Evolutionary conservation across 2,113 vertebrate species (phyloP).

Genomic region (Hippopotamus amphibius): DNA sequence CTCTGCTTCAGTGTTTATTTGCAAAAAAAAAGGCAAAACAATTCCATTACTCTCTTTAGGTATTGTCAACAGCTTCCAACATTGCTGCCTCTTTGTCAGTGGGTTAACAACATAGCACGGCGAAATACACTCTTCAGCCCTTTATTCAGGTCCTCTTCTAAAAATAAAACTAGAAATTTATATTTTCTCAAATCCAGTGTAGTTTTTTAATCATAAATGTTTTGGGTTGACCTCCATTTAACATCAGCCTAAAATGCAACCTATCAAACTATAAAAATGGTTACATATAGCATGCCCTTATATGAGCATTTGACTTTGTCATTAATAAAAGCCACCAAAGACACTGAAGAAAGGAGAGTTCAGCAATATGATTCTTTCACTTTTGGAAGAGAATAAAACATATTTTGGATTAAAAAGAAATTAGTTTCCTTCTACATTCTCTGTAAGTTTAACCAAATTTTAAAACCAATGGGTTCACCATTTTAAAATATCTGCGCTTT

Average conservation of each 20-base stretch:
- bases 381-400: neutral
- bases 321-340: neutral
- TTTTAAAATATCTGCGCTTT: neutral
- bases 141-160: neutral
- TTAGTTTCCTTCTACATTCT: neutral
- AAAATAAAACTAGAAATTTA: neutral
- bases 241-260: neutral
- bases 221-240: neutral
- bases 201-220: slow-evolving; percentile 11
- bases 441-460: neutral
- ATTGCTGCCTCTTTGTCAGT: neutral
- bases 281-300: neutral
- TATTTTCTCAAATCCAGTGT: neutral
- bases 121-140: neutral
- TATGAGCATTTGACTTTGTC: neutral
- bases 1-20: slow-evolving; percentile 33
- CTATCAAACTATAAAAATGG: neutral
- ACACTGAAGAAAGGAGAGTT: neutral
- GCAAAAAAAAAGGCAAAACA: neutral
- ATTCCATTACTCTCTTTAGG: neutral
- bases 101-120: neutral
- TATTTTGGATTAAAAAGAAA: neutral
- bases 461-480: neutral
- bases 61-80: neutral
- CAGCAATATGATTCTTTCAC: neutral